phyloP scores from a whole-genome alignment of 2,888 invertebrate species.

The Ectemnius cavifrons region DNA sequence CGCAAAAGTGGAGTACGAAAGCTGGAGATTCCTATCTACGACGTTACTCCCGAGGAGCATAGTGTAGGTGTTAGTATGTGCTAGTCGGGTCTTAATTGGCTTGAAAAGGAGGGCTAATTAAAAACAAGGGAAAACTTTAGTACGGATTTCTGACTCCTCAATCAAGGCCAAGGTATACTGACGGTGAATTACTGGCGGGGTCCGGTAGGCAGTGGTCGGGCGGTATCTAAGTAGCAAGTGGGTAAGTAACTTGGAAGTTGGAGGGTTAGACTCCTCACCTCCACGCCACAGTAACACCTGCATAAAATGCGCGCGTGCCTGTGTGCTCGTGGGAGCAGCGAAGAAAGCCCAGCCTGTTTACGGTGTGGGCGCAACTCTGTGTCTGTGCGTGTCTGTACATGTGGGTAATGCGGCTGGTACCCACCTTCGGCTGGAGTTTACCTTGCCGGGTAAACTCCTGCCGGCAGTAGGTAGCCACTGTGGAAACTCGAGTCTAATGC shows the following conservation, averaged over 20 bases:
- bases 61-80: too few species aligned
- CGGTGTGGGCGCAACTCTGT: conserved; percentile 21
- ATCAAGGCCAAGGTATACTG: conserved; percentile 37
- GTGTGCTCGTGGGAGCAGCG: conserved; percentile 13
- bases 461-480: conserved; percentile 61
- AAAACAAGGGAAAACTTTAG: background rate
- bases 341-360: conserved; percentile 30
- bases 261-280: conserved; percentile 53
- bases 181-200: conserved; percentile 58
- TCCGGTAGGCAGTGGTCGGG: conserved; percentile 41
- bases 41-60: background rate
- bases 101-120: too few species aligned
- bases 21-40: background rate
- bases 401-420: conserved; percentile 55
- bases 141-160: background rate
- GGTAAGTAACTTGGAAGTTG: conserved; percentile 73
- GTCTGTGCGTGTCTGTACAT: conserved; percentile 50
- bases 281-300: conserved; percentile 50
- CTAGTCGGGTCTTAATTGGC: too few species aligned
- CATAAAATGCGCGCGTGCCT: conserved; percentile 25
- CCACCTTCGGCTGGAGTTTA: conserved; percentile 69
- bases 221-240: conserved; percentile 71
- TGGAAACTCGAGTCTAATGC: conserved; percentile 76
- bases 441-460: conserved; percentile 72
- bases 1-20: background rate